A percentile compares a stretch with the other conserved stretches of the same genome.
phyloP scores from a whole-genome alignment of 1,140 invertebrate genomes.

The Drosophila repleta region DNA sequence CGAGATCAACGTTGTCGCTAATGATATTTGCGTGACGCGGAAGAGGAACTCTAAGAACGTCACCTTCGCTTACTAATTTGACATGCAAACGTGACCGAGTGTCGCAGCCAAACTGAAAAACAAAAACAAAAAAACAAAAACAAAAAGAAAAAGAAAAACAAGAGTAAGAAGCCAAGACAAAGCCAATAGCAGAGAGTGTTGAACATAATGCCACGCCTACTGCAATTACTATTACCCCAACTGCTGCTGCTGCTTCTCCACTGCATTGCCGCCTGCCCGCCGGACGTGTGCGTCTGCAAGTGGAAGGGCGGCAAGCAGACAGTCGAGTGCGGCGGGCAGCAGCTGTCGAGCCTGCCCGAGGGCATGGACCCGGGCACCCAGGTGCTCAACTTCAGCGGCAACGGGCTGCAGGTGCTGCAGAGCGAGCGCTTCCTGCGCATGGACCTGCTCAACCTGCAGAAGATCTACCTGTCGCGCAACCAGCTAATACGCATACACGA shows the following conservation, averaged over 20 bases:
- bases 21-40: conserved; percentile 61
- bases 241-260: conserved; percentile 12
- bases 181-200: background rate
- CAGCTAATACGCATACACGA: conserved; percentile 90
- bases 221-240: conserved; percentile 5
- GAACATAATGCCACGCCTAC: conserved; percentile 43
- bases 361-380: conserved; percentile 94
- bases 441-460: conserved; percentile 93
- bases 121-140: too few species aligned
- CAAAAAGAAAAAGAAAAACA: background rate
- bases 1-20: conserved; percentile 54
- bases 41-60: conserved; percentile 35
- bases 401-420: conserved; percentile 90
- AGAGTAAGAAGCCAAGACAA: background rate
- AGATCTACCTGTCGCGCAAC: conserved; percentile 91
- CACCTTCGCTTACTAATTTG: conserved; percentile 55
- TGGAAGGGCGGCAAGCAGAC: conserved; percentile 96
- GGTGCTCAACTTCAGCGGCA: conserved; percentile 93
- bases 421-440: conserved; percentile 91
- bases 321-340: conserved; percentile 92
- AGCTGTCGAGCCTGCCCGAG: conserved; percentile 90
- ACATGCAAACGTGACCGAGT: conserved; percentile 76
- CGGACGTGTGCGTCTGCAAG: conserved; percentile 91
- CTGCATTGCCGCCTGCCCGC: conserved; percentile 86
- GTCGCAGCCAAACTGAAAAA: conserved; percentile 17